These are phyloP conservation scores for Ophioninae sp. DNA, from an alignment of 2,888 invertebrate species.

Conservation along the genomic window DNA sequence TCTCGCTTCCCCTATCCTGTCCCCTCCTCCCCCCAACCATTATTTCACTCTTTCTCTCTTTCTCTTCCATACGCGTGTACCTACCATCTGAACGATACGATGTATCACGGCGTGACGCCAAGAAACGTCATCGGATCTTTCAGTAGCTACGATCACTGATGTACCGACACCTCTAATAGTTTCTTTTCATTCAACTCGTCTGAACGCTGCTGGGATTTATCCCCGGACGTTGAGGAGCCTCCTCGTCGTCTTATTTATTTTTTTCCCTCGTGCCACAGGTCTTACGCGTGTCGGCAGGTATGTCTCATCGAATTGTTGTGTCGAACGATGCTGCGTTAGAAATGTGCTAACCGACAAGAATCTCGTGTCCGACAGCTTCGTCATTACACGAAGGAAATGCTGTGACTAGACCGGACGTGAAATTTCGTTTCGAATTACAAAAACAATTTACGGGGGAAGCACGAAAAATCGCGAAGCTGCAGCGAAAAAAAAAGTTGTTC, in stretches of 20 bases:
- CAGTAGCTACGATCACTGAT: slow-evolving; percentile 50
- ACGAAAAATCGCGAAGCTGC: not conserved
- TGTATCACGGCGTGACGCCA: slow-evolving; percentile 50
- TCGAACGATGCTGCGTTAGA: slow-evolving; percentile 10
- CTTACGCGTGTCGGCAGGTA: slow-evolving; percentile 30
- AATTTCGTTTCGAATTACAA: not conserved
- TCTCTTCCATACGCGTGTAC: not conserved
- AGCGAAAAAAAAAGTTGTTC: not conserved
- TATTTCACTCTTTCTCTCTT: not conserved
- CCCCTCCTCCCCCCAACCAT: not conserved
- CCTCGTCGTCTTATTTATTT: slow-evolving; percentile 15
- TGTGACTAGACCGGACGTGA: not conserved
- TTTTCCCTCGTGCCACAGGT: not conserved
- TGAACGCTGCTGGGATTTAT: slow-evolving; percentile 22
- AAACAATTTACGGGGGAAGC: not conserved
- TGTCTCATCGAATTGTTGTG: slow-evolving; percentile 39
- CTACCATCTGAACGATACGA: slow-evolving; percentile 11
- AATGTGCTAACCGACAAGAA: slow-evolving; percentile 22
- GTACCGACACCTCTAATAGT: slow-evolving; percentile 47
- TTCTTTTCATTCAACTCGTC: slow-evolving; percentile 56
- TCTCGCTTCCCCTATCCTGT: not conserved
- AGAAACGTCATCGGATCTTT: slow-evolving; percentile 57
- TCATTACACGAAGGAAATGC: not conserved
- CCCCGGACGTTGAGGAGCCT: slow-evolving; percentile 49
- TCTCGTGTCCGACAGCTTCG: not conserved